Evolutionary conservation across 2,797 vertebrate species (phyloP).

Genomic region (Trachops cirrhosus): DNA sequence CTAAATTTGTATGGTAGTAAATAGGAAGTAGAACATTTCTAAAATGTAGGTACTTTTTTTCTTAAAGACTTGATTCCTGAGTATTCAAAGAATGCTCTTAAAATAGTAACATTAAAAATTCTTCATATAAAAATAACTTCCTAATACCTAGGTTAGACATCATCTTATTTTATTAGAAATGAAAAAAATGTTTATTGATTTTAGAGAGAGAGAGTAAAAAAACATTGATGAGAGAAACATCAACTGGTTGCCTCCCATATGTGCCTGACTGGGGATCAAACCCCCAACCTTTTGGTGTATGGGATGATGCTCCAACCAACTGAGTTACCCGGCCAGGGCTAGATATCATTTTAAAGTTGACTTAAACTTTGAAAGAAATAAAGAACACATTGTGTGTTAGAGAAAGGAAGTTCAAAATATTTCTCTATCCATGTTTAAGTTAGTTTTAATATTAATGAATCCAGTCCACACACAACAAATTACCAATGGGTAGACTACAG

Average conservation of each 20-base stretch:
- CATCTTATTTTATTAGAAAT: background rate
- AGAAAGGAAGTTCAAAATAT: constrained; percentile 58
- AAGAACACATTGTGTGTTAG: constrained; percentile 13
- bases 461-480: background rate
- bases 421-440: constrained; percentile 26
- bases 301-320: background rate
- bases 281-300: background rate
- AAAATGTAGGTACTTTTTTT: background rate
- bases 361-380: constrained; percentile 34
- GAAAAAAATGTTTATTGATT: too few relatives aligned
- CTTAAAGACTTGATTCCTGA: constrained; percentile 5
- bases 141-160: constrained; percentile 21
- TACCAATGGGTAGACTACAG: background rate
- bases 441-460: constrained; percentile 42
- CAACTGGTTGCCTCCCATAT: background rate
- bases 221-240: background rate
- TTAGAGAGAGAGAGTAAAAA: background rate
- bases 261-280: background rate
- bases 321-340: background rate
- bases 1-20: background rate
- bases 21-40: background rate
- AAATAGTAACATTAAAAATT: constrained; percentile 39
- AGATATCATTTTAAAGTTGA: constrained; percentile 4
- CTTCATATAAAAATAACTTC: constrained; percentile 43
- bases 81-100: constrained; percentile 19